These are phyloP conservation scores for Patella caerulea DNA, from an alignment of 2,888 invertebrate species.

Conservation along the genomic window DNA sequence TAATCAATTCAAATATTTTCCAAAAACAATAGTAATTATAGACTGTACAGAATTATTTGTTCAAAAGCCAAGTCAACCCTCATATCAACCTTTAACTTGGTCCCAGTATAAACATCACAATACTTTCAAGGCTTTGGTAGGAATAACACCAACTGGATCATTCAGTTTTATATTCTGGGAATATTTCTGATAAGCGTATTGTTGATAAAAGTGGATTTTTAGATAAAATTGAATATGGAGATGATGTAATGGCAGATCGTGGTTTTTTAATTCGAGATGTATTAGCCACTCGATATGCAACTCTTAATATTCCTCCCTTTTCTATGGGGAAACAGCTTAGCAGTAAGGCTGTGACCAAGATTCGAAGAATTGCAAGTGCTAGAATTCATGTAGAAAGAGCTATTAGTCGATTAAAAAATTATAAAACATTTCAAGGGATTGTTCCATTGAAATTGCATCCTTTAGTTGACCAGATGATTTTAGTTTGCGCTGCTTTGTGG, in stretches of 20 bases:
- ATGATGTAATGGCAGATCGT: constrained; percentile 31
- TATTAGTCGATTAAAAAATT: constrained; percentile 26
- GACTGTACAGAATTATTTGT: constrained; percentile 21
- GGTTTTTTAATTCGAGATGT: constrained; percentile 30
- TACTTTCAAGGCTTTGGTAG: constrained; percentile 27
- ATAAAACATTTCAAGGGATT: constrained; percentile 20
- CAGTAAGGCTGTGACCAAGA: constrained; percentile 27
- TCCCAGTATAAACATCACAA: constrained; percentile 31
- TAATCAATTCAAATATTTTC: neutral
- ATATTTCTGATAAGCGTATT: constrained; percentile 32
- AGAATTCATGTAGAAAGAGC: constrained; percentile 36
- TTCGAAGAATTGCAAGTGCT: constrained; percentile 31
- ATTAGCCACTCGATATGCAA: constrained; percentile 25
- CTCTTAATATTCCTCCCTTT: constrained; percentile 34
- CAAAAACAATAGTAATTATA: neutral
- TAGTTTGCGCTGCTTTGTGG: constrained; percentile 20
- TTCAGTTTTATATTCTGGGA: constrained; percentile 32
- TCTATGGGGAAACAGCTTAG: constrained; percentile 25
- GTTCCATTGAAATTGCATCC: constrained; percentile 17
- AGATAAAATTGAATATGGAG: constrained; percentile 19
- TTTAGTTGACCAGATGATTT: constrained; percentile 17
- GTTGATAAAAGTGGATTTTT: constrained; percentile 30
- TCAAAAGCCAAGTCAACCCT: constrained; percentile 28
- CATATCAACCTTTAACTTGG: constrained; percentile 26
- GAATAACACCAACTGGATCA: constrained; percentile 25